A percentile compares a stretch with the other conserved stretches of the same genome.
Conservation (phyloP, 1,140 invertebrate genomes). For the Phymorhynchus buccinoides region DNA sequence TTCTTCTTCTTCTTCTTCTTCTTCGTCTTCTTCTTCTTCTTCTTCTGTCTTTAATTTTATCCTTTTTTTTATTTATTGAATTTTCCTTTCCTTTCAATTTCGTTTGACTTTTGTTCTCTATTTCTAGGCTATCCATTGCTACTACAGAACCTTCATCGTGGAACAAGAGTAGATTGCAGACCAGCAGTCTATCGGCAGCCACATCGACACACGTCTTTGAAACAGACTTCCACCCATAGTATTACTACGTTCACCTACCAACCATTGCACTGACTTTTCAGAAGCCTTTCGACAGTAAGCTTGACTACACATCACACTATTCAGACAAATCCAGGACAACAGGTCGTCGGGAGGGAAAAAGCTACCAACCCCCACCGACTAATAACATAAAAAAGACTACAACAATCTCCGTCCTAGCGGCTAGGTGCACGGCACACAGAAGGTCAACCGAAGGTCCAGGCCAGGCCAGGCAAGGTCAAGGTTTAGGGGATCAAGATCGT, state of each 20-base stretch:
- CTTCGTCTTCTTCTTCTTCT: not conserved
- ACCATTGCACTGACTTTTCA: not conserved
- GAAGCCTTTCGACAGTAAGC: not conserved
- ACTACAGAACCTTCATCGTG: not conserved
- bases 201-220: not conserved
- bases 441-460: too few species aligned
- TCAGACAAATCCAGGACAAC: not conserved
- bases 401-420: slow-evolving; percentile 26
- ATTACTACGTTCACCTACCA: not conserved
- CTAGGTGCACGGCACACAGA: slow-evolving; percentile 21
- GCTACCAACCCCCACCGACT: not conserved
- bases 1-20: slow-evolving; percentile 1
- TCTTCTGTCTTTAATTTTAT: not conserved
- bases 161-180: too few species aligned
- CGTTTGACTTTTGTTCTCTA: not conserved
- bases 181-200: too few species aligned
- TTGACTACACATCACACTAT: not conserved
- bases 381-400: not conserved
- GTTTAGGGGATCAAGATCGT: too few species aligned
- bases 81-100: not conserved
- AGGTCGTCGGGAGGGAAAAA: not conserved
- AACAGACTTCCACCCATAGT: not conserved
- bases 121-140: not conserved
- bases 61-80: not conserved
- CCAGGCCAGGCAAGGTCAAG: too few species aligned